Evolutionary conservation across 2,113 vertebrate species (phyloP).

Genomic region (Mesitornis unicolor): DNA sequence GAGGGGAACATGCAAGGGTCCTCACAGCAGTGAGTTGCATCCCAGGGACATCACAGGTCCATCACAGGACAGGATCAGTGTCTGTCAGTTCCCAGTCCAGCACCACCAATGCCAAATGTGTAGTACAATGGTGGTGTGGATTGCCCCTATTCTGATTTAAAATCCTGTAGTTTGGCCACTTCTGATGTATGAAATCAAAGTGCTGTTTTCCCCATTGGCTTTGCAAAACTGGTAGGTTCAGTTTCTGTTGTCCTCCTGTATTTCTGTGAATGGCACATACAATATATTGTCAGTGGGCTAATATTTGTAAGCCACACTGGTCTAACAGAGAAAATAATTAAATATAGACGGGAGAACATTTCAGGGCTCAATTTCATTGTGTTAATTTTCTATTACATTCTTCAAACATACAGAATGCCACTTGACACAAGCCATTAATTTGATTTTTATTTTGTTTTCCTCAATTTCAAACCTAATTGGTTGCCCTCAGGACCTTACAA

Average conservation of each 20-base stretch:
- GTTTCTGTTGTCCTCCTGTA: background rate
- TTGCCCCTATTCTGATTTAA: background rate
- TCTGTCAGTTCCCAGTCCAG: background rate
- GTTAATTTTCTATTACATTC: background rate
- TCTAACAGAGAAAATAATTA: background rate
- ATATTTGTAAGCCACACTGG: background rate
- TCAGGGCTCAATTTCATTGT: background rate
- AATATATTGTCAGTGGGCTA: rapidly evolving
- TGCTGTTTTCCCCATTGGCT: background rate
- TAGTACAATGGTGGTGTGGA: too few species aligned
- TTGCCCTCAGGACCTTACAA: background rate
- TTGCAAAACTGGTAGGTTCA: background rate
- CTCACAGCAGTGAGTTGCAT: background rate
- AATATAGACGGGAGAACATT: background rate
- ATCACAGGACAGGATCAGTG: background rate
- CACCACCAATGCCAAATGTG: background rate
- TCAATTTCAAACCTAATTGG: background rate
- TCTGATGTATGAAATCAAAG: background rate
- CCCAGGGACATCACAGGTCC: background rate
- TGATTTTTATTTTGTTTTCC: background rate
- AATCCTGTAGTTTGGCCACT: background rate
- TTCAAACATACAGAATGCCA: background rate
- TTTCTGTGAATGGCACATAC: background rate
- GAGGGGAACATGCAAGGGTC: background rate
- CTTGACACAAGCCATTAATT: background rate